Conservation (phyloP, 2,113 vertebrate species). For the Epinephelus lanceolatus region DNA sequence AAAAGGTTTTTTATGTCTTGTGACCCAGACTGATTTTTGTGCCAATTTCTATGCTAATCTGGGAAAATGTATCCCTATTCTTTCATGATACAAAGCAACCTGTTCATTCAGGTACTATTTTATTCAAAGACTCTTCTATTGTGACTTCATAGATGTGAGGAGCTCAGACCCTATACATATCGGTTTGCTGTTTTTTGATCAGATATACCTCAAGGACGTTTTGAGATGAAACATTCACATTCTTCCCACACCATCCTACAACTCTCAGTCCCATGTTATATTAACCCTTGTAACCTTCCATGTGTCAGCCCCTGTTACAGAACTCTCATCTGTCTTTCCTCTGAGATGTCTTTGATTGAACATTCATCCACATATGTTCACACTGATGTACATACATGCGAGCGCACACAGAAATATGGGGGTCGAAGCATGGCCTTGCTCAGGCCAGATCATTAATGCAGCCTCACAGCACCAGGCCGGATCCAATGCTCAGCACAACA, state of each 20-base stretch:
- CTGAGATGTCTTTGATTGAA: slow-evolving; percentile 12
- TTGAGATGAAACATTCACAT: slow-evolving; percentile 54
- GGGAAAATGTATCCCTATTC: slow-evolving; percentile 14
- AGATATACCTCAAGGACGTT: slow-evolving; percentile 34
- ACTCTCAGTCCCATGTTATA: slow-evolving; percentile 68
- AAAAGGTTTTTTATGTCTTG: slow-evolving; percentile 19
- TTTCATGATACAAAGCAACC: slow-evolving; percentile 22
- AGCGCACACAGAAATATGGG: background rate
- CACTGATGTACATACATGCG: slow-evolving; percentile 11
- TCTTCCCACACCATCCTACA: slow-evolving; percentile 29
- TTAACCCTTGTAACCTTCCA: slow-evolving; percentile 65
- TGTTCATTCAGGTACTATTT: slow-evolving; percentile 14
- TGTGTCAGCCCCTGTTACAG: slow-evolving; percentile 19
- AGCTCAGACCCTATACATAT: background rate
- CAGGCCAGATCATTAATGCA: slow-evolving; percentile 67
- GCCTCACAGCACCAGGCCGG: slow-evolving; percentile 44
- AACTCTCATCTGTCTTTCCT: slow-evolving; percentile 21
- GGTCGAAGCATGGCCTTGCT: background rate
- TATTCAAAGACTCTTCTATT: slow-evolving; percentile 6
- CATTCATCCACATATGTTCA: slow-evolving; percentile 24
- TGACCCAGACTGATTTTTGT: slow-evolving; percentile 51
- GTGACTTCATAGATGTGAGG: background rate
- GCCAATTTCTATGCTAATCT: slow-evolving; percentile 54
- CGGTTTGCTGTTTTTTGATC: slow-evolving; percentile 16
- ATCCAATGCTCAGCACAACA: slow-evolving; percentile 26